phyloP scores from a whole-genome alignment of 2,113 vertebrate species.

The Perognathus longimembris region DNA sequence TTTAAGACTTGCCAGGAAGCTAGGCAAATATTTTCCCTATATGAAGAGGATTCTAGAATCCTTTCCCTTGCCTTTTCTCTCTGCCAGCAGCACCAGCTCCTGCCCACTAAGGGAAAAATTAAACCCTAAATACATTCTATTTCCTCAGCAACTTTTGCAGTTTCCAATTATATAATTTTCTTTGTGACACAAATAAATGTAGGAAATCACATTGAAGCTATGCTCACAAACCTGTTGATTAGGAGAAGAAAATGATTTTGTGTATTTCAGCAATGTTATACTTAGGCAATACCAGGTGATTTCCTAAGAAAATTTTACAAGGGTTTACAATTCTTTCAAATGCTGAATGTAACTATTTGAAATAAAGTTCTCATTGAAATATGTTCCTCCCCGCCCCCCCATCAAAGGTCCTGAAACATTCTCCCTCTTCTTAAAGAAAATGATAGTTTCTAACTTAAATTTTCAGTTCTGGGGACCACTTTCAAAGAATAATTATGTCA shows the following conservation, averaged over 20 bases:
- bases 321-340: constrained; percentile 19
- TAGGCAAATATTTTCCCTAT: neutral
- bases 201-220: constrained; percentile 12
- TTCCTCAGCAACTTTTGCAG: constrained; percentile 29
- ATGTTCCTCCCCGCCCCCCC: neutral
- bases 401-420: neutral
- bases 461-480: constrained; percentile 27
- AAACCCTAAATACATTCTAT: neutral
- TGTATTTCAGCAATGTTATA: neutral
- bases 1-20: neutral
- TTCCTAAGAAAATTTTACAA: neutral
- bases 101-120: neutral
- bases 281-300: neutral
- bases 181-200: constrained; percentile 3
- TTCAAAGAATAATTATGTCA: neutral
- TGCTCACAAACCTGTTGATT: constrained; percentile 43
- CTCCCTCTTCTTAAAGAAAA: neutral
- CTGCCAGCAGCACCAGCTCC: neutral
- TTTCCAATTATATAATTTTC: constrained; percentile 16
- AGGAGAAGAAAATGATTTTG: neutral
- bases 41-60: neutral
- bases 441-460: neutral
- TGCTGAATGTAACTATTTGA: neutral
- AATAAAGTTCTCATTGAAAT: constrained; percentile 13
- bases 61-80: neutral